Conservation (phyloP, 2,113 vertebrate species). For the Dicerorhinus sumatrensis region DNA sequence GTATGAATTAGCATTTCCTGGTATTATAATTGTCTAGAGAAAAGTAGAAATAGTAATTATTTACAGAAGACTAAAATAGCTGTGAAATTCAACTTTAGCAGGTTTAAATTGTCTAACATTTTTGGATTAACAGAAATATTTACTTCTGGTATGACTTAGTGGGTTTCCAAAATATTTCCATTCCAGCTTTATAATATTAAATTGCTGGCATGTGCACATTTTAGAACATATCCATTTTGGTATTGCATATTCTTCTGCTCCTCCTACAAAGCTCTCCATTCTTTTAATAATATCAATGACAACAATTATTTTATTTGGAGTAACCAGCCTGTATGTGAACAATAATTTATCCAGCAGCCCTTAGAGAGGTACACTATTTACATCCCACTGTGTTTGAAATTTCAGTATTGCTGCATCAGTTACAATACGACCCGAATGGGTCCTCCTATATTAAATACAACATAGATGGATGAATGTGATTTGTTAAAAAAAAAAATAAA, state of each 20-base stretch:
- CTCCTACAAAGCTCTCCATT: background rate
- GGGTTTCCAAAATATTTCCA: constrained; percentile 49
- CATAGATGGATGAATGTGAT: constrained; percentile 74
- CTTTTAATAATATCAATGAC: constrained; percentile 37
- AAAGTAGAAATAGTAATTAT: constrained; percentile 82
- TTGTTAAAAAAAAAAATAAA: constrained; percentile 51
- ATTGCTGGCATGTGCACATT: constrained; percentile 21
- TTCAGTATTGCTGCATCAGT: constrained; percentile 69
- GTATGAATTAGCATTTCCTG: constrained; percentile 85
- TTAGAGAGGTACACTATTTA: constrained; percentile 39
- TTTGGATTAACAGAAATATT: constrained; percentile 77
- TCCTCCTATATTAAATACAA: constrained; percentile 76
- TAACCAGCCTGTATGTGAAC: constrained; percentile 59
- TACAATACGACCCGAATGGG: constrained; percentile 72
- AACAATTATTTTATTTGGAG: constrained; percentile 67
- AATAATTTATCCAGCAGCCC: constrained; percentile 65
- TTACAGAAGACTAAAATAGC: constrained; percentile 79
- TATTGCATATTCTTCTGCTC: background rate
- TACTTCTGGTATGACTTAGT: constrained; percentile 61
- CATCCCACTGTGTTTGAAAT: constrained; percentile 67
- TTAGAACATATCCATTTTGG: constrained; percentile 43
- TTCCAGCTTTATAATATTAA: constrained; percentile 68
- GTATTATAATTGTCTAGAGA: constrained; percentile 83
- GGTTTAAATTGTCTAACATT: constrained; percentile 68
- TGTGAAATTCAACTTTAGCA: constrained; percentile 71